phyloP scores from a whole-genome alignment of 2,888 invertebrate genomes.

The Ctena decussata region DNA sequence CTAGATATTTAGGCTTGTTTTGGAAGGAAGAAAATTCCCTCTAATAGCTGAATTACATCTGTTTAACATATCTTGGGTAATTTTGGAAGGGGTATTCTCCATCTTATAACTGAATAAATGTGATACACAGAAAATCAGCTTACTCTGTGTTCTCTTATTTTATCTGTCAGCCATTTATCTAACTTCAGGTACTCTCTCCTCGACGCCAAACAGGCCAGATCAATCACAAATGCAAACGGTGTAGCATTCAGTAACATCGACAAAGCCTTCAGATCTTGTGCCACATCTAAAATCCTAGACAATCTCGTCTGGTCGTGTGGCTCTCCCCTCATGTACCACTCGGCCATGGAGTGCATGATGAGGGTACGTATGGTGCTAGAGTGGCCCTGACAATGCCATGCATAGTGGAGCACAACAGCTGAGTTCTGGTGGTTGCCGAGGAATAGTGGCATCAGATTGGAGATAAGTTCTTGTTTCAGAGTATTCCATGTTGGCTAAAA shows the following conservation, averaged over 20 bases:
- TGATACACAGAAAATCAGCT: constrained; percentile 85
- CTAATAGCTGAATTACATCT: no score
- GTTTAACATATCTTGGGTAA: no score
- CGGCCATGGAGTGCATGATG: constrained; percentile 98
- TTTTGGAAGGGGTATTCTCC: no score
- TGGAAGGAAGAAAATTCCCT: no score
- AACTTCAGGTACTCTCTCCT: constrained; percentile 98
- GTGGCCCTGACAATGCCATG: constrained; percentile 93
- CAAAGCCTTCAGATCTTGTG: constrained; percentile 96
- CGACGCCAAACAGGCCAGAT: constrained; percentile 98
- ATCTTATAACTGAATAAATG: no score
- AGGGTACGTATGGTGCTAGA: constrained; percentile 84
- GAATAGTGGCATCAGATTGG: constrained; percentile 96
- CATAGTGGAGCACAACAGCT: constrained; percentile 97
- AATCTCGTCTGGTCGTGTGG: constrained; percentile 95
- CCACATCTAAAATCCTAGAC: constrained; percentile 98
- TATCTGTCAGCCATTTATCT: constrained; percentile 99
- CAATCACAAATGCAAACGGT: constrained; percentile 94
- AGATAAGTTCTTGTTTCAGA: constrained; percentile 93
- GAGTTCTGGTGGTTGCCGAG: constrained; percentile 98
- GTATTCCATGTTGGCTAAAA: constrained; percentile 85
- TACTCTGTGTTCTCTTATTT: constrained; percentile 97
- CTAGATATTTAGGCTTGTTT: no score
- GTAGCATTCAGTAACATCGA: constrained; percentile 96
- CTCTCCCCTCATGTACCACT: constrained; percentile 96